Evolutionary conservation across 1,140 invertebrate species (phyloP), one percentile per base, ranked within the genome.

Genomic region (Drosophila azteca): DNA sequence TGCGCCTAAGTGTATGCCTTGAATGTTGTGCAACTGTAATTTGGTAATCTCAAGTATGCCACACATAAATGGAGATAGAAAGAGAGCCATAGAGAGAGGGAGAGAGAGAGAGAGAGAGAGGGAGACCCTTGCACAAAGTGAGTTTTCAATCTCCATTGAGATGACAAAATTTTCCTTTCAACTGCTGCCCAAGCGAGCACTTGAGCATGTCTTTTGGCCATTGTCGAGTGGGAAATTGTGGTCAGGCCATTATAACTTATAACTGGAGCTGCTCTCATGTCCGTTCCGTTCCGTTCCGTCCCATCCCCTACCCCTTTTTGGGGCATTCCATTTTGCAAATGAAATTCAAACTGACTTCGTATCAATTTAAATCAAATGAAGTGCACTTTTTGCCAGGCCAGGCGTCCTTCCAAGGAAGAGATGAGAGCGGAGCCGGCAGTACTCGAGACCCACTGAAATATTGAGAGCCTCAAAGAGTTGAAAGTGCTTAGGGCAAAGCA

Each of bases 341-440:
- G 78, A 88, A 87, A 82, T 87, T 81, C 78, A 66, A 76, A 53
- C 82, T 76, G 75, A 82, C 83, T 71, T 79, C 75, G 69, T 82
- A 87, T 87, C 83, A 87, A 87, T 87, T 87, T 87, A 87, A 87
- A 88, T 87, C 66, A 87, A 87, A 88, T 87, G 83, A 87, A 87
- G 82, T 88, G 82, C 83, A 79, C 75, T 87, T 78, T 78, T 65
- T 64, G 82, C 72, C 64, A 17, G 24, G 41, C 49, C 64, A 17
- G 24, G 41, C 49, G 17, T 31, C 24, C 13, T 9, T 17, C 39
- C 35, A 4, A 9, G 48, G 3, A n/a, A 7, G 59, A 11, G 41
- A 15, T 26, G 13, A 35, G 31, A 35, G 31, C 3, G 31, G 31
- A 35, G 31, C 8, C 11, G 13, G 59, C 8, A 73, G 63, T 58